Percentiles rank a stretch among this genome's conserved stretches.
Evolutionary conservation across 2,113 vertebrate genomes (phyloP).

Genomic region (Aleadryas rufinucha): DNA sequence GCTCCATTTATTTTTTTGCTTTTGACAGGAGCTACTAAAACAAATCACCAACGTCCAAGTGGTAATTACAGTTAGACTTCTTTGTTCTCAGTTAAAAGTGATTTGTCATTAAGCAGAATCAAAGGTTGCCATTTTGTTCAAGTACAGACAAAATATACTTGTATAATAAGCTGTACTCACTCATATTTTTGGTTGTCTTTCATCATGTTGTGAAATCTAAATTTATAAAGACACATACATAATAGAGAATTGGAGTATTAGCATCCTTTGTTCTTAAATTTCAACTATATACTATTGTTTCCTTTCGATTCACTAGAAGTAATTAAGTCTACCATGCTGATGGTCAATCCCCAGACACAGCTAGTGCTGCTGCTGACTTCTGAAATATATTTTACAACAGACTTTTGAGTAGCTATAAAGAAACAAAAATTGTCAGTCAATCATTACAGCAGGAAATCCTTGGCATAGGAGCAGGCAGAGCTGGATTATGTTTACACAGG

Average conservation of each 20-base stretch:
- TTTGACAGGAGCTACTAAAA: slow-evolving; percentile 4
- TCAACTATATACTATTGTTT: neutral
- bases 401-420: neutral
- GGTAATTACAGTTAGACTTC: slow-evolving; percentile 19
- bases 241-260: neutral
- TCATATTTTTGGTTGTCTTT: slow-evolving; percentile 25
- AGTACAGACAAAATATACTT: neutral
- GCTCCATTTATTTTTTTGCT: neutral
- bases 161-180: neutral
- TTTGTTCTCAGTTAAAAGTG: slow-evolving; percentile 36
- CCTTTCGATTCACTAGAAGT: neutral
- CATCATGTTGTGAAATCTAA: slow-evolving; percentile 29
- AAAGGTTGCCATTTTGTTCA: slow-evolving; percentile 31
- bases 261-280: slow-evolving; percentile 4
- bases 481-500: neutral
- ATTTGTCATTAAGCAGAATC: slow-evolving; percentile 46
- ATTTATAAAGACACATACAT: neutral
- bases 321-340: neutral
- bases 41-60: neutral
- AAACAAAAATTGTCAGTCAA: neutral
- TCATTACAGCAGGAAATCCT: neutral
- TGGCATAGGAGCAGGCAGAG: neutral
- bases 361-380: neutral
- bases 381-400: neutral
- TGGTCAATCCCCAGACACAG: neutral